Base-by-base conservation (phyloP, 2,113 vertebrate species). In the Erinaceus europaeus region DNA sequence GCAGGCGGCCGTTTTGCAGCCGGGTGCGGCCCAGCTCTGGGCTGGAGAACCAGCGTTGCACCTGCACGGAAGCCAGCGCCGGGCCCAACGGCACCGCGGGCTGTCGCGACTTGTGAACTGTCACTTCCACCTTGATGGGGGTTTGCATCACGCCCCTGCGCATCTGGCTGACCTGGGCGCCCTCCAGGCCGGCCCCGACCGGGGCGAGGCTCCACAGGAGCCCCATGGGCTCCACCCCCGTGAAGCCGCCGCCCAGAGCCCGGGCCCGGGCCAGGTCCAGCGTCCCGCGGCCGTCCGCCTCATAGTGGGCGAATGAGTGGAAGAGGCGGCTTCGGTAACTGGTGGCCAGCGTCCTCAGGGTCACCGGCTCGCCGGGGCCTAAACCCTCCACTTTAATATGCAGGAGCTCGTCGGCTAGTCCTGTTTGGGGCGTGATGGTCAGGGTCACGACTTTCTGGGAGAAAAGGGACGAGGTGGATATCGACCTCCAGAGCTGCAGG, bases 121-220 rank as follows among this genome's bases (percentile, higher is more conserved):
- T 61, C 86, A 96, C 1, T 78, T 97, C 95, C 91, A 96, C 84
- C 64, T 90, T 72, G 83, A 97, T 72, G n/a, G 96, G 96, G 4
- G 13, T 15, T 94, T 87, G 76, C 52, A 80, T 57, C 62, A 86
- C 78, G 71, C 64, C 57, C 48, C 78, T 93, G 10, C 90, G 95
- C 20, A 93, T 79, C 29, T 96, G 88, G 52, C 92, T 71, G 80
- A 95, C 93, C 90, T 95, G 94, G 21, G 95, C 94, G 36, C 61
- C 74, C 95, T 97, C 96, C 90, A 92, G 95, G 71, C 48, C 78
- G 20, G 95, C 96, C 2, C n/a, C n/a, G n/a, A n/a, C n/a, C n/a
- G 94, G 96, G 25, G 88, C 67, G 27, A 97, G 94, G 92, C 95
- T 96, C 96, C 97, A 96, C 42, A 97, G 92, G 27, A 97, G 95